Evolutionary conservation across 2,888 invertebrate genomes (phyloP), one percentile per base, ranked within the genome.

Genomic region (Temnothorax unifasciatus): DNA sequence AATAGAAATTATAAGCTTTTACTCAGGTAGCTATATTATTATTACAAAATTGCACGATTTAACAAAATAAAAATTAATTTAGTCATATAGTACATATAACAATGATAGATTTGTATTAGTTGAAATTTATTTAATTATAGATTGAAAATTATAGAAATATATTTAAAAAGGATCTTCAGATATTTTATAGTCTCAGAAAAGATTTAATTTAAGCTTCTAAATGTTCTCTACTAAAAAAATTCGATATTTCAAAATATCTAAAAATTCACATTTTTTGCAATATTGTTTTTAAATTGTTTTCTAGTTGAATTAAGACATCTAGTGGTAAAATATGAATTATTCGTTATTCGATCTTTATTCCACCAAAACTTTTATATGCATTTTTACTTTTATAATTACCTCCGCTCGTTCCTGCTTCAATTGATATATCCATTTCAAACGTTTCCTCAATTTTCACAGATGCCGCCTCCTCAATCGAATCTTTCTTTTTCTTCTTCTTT

Each of bases 401-500:
- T 21, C 85, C 85, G 59, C 13, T 18, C 38, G 8, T 6, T 74
- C 50, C 50, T 68, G 79, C 5, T 61, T 34, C 74, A 44, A 8
- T 3, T 41, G 73, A 59, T 29, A 81, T 15, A 21, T 83, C 41
- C 59, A 11, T 50, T 63, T 82, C 52, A 29, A 29, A 13, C 1
- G 47, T 63, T 66, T 79, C 54, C 34, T 81, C 84, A 34, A 9
- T 9, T 66, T 84, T 82, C 18, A 57, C 13, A n/a, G 34, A 15
- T n/a, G 29, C 6, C 34, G 34, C 15, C 15, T 54, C 86, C 41
- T 77, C 81, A 2, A 54, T 47, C 11, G 41, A 15, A 2, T 76
- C 83, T 18, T 83, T 88, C 21, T 74, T 74, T 69, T 90, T 89
- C 85, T 74, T 91, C 66, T 88, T 93, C 86, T 92, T 92, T 91